Evolutionary conservation across 1,140 invertebrate species (phyloP).

Genomic region (Patella vulgata): DNA sequence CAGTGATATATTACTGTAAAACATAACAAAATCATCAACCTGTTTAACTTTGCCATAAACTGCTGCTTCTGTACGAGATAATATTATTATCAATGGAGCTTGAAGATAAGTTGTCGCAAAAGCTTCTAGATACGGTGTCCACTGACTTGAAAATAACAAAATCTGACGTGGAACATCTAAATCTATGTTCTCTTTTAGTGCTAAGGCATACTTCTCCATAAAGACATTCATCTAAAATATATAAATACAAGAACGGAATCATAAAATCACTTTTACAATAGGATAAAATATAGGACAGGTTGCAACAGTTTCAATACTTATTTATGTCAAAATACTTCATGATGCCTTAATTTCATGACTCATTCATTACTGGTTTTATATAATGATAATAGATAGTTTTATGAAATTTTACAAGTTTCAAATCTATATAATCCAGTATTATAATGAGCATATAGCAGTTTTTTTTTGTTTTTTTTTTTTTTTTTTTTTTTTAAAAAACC

Average conservation of each 20-base stretch:
- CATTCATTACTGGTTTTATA: neutral
- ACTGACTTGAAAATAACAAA: slow-evolving; percentile 43
- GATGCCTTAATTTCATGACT: neutral
- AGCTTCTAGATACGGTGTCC: slow-evolving; percentile 34
- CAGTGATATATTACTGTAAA: too few relatives aligned
- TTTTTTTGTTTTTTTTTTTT: too few relatives aligned
- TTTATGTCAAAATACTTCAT: too few relatives aligned
- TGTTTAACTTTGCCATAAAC: slow-evolving; percentile 54
- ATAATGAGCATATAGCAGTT: too few relatives aligned
- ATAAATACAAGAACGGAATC: too few relatives aligned
- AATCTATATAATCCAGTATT: too few relatives aligned
- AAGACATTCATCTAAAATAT: slow-evolving; percentile 33
- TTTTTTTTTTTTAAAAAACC: too few relatives aligned
- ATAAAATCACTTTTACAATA: too few relatives aligned
- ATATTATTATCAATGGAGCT: slow-evolving; percentile 46
- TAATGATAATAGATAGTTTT: too few relatives aligned
- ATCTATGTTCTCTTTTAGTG: slow-evolving; percentile 30
- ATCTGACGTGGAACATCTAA: slow-evolving; percentile 43
- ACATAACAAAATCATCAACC: slow-evolving; percentile 26
- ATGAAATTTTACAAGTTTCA: too few relatives aligned
- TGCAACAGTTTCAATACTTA: too few relatives aligned
- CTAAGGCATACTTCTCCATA: slow-evolving; percentile 31
- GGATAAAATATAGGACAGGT: too few relatives aligned
- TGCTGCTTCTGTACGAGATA: slow-evolving; percentile 50
- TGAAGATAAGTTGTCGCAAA: slow-evolving; percentile 36